Evolutionary conservation across 2,888 invertebrate species (phyloP).

Genomic region (Troglohyphantes excavatus): DNA sequence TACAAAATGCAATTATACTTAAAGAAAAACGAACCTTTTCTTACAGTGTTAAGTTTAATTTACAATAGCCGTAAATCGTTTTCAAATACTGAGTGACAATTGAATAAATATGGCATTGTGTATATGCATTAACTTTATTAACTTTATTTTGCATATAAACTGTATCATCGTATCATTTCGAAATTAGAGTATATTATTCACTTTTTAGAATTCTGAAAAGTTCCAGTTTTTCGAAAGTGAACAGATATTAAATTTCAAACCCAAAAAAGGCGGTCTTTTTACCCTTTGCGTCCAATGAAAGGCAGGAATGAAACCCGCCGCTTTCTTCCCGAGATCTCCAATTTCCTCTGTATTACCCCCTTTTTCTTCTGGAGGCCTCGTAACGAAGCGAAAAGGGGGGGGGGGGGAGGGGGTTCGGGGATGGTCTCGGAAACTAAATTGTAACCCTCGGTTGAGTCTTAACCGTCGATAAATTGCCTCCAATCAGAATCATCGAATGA

Average conservation of each 20-base stretch:
- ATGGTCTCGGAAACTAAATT: slow-evolving; percentile 74
- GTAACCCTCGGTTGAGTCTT: slow-evolving; percentile 73
- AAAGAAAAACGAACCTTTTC: no score
- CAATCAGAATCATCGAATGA: slow-evolving; percentile 71
- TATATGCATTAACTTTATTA: no score
- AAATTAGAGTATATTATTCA: no score
- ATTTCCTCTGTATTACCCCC: not conserved
- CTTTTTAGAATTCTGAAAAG: not conserved
- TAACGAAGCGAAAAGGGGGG: slow-evolving; percentile 45
- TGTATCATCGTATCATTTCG: no score
- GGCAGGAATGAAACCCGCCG: not conserved
- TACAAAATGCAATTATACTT: no score
- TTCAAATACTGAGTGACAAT: no score
- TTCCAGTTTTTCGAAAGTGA: slow-evolving; percentile 36
- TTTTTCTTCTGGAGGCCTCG: slow-evolving; percentile 13
- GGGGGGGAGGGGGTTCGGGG: slow-evolving; percentile 28
- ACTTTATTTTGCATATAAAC: no score
- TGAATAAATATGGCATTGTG: no score
- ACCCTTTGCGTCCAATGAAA: slow-evolving; percentile 52
- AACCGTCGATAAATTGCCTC: slow-evolving; percentile 72
- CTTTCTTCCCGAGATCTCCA: not conserved
- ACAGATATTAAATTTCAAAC: slow-evolving; percentile 47
- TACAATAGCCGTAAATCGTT: no score
- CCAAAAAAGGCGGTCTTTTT: not conserved
- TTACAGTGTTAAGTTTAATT: no score